These are phyloP conservation scores for Oreochromis tanganicae DNA, from an alignment of 2,113 vertebrate species.

Conservation along the genomic window DNA sequence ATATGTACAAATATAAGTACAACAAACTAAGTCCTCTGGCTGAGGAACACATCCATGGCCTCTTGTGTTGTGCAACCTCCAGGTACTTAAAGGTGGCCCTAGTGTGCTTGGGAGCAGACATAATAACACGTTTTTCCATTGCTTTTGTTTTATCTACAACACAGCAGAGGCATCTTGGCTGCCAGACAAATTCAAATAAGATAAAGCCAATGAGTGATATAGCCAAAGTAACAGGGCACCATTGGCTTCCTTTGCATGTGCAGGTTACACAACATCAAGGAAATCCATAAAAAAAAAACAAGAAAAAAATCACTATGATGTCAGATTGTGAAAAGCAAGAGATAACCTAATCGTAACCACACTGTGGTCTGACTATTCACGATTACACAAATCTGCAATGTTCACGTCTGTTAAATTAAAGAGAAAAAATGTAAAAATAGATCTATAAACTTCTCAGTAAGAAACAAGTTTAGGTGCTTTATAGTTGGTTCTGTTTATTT, in stretches of 20 bases:
- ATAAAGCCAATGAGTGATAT: neutral
- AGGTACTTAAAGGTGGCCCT: neutral
- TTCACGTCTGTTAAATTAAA: neutral
- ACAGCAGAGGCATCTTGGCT: neutral
- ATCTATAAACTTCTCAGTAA: rapidly evolving
- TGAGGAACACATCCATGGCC: neutral
- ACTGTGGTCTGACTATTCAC: neutral
- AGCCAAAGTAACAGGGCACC: rapidly evolving
- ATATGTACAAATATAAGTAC: neutral
- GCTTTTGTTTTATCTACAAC: neutral
- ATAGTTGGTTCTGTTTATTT: neutral
- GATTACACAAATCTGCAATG: neutral
- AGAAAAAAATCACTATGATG: neutral
- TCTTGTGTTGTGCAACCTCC: neutral
- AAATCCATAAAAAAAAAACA: neutral
- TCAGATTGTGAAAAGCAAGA: neutral
- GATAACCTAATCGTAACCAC: rapidly evolving
- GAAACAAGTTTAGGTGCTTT: neutral
- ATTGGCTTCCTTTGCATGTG: neutral
- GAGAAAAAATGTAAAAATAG: rapidly evolving
- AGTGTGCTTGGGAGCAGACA: neutral
- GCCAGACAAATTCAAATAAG: neutral
- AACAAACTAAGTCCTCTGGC: neutral
- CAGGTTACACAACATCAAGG: neutral
- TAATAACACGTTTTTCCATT: neutral